Evolutionary conservation across 2,113 vertebrate species (phyloP), one percentile per base, ranked within the genome.

Genomic region (Pogona vitticeps): DNA sequence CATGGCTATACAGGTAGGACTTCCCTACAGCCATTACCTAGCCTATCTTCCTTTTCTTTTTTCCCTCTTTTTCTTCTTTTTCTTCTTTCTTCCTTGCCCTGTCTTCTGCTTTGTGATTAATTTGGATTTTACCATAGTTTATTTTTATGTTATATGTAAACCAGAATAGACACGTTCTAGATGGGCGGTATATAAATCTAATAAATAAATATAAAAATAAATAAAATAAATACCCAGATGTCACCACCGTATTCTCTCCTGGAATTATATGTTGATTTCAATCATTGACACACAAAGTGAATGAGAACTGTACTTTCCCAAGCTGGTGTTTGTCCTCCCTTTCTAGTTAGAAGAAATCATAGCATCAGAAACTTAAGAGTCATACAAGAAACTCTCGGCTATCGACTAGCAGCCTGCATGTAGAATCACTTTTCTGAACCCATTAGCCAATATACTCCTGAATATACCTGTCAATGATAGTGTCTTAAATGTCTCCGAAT

Each of bases 341-440:
- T 88, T 63, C 3, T 75, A 86, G 84, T 67, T 67, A 76, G 21
- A 77, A 83, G 18, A 63, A 1, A 0, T 0, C 38, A 23, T 13
- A 88, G 73, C 86, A 76, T 20, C 14, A 75, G 21, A 87, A 76
- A 1, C 3, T 83, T 52, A 86, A 2, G n/a, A 42, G 17, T 65
- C 58, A 26, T 65, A 76, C 38, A 75, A 85, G 76, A 70, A 21
- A 1, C 33, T 0, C 2, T 26, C 84, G 0, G 0, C 87, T 75
- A 86, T 80, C 10, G 0, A 63, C 76, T 86, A 17, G 38, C 46
- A 52, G 23, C 18, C 14, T 52, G 83, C 42, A 85, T 90, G 86
- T 70, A 88, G 36, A 38, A 80, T 61, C 8, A 65, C 1, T 86
- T 71, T 78, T 68, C 42, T 59, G 33, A 33, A 58, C 80, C 85